These are phyloP conservation scores for Neuroterus valhalla DNA, from an alignment of 1,140 invertebrate genomes.

Conservation along the genomic window DNA sequence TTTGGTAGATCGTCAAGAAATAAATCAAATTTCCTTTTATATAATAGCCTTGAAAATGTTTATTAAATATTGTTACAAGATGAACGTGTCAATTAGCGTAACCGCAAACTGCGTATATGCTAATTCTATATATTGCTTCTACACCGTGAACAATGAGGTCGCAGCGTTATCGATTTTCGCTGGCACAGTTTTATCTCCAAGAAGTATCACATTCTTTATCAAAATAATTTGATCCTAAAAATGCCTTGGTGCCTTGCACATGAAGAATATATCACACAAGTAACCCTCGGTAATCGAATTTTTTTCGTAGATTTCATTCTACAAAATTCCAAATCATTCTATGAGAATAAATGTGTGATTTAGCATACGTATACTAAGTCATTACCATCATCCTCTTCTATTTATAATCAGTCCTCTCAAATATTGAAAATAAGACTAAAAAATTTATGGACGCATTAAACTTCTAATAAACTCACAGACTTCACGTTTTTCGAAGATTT, in stretches of 20 bases:
- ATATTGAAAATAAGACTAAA: neutral
- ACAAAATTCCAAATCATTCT: no score
- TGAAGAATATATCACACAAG: no score
- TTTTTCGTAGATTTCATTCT: no score
- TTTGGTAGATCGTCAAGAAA: no score
- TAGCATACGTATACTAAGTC: no score
- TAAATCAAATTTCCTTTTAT: no score
- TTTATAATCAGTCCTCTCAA: neutral
- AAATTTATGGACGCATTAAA: constrained; percentile 6
- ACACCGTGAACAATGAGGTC: constrained; percentile 9
- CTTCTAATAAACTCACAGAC: constrained; percentile 30
- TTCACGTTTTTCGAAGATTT: constrained; percentile 52
- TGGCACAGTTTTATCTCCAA: constrained; percentile 14
- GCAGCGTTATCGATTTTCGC: constrained; percentile 13
- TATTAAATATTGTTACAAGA: no score
- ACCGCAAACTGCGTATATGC: neutral
- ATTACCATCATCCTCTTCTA: neutral
- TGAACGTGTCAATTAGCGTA: neutral
- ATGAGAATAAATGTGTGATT: no score
- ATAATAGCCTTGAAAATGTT: no score
- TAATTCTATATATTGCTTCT: neutral
- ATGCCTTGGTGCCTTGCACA: no score
- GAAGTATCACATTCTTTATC: neutral
- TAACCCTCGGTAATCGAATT: no score
- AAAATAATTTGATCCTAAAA: neutral